Base-by-base conservation (phyloP, 2,888 invertebrate species). In the Parthenolecanium corni region DNA sequence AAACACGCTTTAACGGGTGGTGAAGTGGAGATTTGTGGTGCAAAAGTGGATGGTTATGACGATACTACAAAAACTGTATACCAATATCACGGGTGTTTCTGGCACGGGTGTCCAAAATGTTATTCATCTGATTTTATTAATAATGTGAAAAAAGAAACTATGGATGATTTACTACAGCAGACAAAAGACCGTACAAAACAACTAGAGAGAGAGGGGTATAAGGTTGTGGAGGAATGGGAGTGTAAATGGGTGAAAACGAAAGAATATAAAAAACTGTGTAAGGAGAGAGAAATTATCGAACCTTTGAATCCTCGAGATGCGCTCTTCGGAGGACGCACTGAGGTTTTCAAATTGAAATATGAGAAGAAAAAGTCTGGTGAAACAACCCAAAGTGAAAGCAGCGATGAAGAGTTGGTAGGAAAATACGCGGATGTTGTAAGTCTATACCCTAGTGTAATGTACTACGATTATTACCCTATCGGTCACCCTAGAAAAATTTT, bases 301-400 rank as follows among this genome's bases (percentile, higher is more conserved):
- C 52, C 56, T 21, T 49, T 68, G 20, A 63, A 67, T 25, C 66
- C 67, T 57, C 62, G 66, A 64, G 64, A 68, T 53, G 66, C 66
- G 25, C 67, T n/a, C n/a, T n/a, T n/a, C n/a, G n/a, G n/a, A n/a
- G n/a, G n/a, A n/a, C n/a, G n/a, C n/a, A n/a, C n/a, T n/a, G n/a
- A n/a, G n/a, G n/a, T n/a, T n/a, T n/a, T n/a, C n/a, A n/a, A n/a
- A n/a, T n/a, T n/a, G n/a, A 64, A 36, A 52, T 40, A 2, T 38
- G 65, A 68, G 62, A 67, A 67, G 65, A 61, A 66, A 54, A 62
- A 64, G 64, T 68, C 67, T 64, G n/a, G n/a, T n/a, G 66, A 68
- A 62, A 64, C 67, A 65, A 66, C 68, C 51, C 66, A 64, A 18
- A 66, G 64, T 64, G 56, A 67, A 52, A 68, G 68, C 58, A 66